Evolutionary conservation across 2,888 invertebrate genomes (phyloP), one percentile per base, ranked within the genome.

Genomic region (Polymixis lichenea): DNA sequence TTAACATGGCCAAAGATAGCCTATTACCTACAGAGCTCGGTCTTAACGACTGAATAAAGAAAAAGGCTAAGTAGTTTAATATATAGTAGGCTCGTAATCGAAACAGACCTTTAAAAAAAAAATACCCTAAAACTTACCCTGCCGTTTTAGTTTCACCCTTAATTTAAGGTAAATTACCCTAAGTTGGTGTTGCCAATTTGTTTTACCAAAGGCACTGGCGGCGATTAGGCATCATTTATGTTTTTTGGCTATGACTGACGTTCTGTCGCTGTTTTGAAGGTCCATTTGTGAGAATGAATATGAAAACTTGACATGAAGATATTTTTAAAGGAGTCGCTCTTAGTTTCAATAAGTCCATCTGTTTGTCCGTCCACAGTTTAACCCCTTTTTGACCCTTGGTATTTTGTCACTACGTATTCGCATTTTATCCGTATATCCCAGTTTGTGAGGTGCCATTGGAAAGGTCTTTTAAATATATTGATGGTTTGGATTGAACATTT

Each of bases 111-210:
- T n/a, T n/a, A n/a, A n/a, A n/a, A n/a, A n/a, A n/a, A n/a, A n/a
- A n/a, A n/a, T n/a, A n/a, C n/a, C n/a, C n/a, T n/a, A n/a, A n/a
- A n/a, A n/a, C n/a, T n/a, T n/a, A n/a, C n/a, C n/a, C n/a, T n/a
- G n/a, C n/a, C n/a, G n/a, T n/a, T n/a, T n/a, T n/a, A n/a, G n/a
- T n/a, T n/a, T n/a, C n/a, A n/a, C n/a, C n/a, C n/a, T n/a, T n/a
- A n/a, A n/a, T n/a, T n/a, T n/a, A n/a, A n/a, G n/a, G n/a, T n/a
- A n/a, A n/a, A n/a, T n/a, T n/a, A 62, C 28, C 19, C 32, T 13
- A 17, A 19, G n/a, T n/a, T 38, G n/a, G 60, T 67, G n/a, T 67
- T 67, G 67, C 67, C 67, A 67, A 13, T 19, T 32, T 7, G 2
- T 56, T 67, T 67, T 67, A n/a, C n/a, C 32, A 11, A 55, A 17